Base-by-base conservation (phyloP, 2,113 vertebrate species). In the Plecturocebus donacophilus region DNA sequence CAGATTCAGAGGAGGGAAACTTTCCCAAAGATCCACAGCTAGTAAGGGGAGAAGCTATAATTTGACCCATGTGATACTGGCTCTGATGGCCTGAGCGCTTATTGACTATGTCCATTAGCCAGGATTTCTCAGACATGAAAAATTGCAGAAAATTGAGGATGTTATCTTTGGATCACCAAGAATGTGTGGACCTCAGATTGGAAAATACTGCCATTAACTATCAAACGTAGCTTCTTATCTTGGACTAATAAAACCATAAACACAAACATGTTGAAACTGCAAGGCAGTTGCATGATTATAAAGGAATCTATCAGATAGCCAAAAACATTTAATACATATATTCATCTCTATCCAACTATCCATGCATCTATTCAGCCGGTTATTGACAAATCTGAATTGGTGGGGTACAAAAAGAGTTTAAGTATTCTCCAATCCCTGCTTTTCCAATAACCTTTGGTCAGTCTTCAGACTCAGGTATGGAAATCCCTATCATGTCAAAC, bases 171-270 rank as follows among this genome's bases (percentile, higher is more conserved):
- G 25, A 21, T 80, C n/a, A 17, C 27, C 30, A 85, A 42, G 23
- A 7, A 2, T 32, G 21, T 66, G 5, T 25, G 11, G 25, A 38
- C 4, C 35, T 25, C 71, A 91, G 17, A 91, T 0, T 86, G 13
- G 42, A 32, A 90, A 79, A 71, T 25, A 68, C 6, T 35, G 77
- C 38, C 81, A 77, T 49, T 40, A 87, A 93, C 21, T 71, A 64
- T 19, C 45, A 52, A 80, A 52, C 1, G 10, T 11, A 75, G 20
- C 6, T 96, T 70, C 75, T 42, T 91, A 81, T 70, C 11, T 91
- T 90, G 30, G 27, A 85, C 77, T 81, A 85, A 61, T 75, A 54
- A 79, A 95, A 88, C n/a, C 21, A 86, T 32, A 91, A 93, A 81
- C 16, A 68, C 25, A 81, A 19, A 64, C 38, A 68, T 30, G 68